A percentile compares a stretch with the other conserved stretches of the same genome.
Evolutionary conservation across 2,113 vertebrate species (phyloP).

Genomic region (Anhinga anhinga): DNA sequence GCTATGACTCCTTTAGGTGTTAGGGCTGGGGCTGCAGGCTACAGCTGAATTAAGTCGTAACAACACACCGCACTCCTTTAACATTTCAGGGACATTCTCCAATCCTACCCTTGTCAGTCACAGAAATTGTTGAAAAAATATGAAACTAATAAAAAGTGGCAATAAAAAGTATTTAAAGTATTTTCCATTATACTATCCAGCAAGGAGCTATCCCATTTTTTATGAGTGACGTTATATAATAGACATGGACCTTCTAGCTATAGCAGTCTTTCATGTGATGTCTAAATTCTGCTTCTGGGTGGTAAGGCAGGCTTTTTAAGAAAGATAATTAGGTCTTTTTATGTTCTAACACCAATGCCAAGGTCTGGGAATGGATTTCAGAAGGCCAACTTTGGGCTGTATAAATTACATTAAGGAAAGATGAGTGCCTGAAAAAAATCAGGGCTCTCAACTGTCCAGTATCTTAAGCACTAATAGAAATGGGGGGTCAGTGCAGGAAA

Average conservation of each 20-base stretch:
- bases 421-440: not conserved
- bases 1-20: not conserved
- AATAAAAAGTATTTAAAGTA: slow-evolving; percentile 1
- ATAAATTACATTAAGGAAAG: not conserved
- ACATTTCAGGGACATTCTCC: not conserved
- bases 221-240: not conserved
- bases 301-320: not conserved
- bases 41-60: not conserved
- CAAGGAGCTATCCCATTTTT: not conserved
- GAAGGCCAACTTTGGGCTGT: not conserved
- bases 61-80: not conserved
- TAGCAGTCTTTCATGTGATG: not conserved
- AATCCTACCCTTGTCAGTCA: not conserved
- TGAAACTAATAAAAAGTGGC: not conserved
- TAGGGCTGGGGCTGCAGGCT: not conserved
- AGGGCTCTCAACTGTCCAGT: rapidly evolving
- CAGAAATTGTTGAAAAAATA: not conserved
- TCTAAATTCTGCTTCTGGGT: not conserved
- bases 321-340: not conserved
- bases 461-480: not conserved
- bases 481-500: not conserved
- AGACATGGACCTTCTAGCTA: not conserved
- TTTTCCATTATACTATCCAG: not conserved
- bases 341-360: not conserved
- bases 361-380: not conserved